Conservation (phyloP, 2,888 invertebrate species). For the Anoplius nigerrimus region DNA sequence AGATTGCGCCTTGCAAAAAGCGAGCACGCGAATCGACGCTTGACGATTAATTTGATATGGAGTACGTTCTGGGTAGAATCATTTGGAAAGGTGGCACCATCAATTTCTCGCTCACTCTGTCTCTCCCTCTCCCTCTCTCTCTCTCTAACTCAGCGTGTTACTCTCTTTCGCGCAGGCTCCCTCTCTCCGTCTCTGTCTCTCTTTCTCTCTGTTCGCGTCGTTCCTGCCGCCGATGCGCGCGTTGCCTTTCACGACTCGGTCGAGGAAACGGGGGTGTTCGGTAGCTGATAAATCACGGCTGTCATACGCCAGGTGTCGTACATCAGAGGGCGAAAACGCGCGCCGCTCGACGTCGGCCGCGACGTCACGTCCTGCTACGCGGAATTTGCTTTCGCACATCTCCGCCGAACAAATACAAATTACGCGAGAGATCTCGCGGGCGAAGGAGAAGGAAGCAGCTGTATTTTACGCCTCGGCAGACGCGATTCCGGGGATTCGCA, state of each 20-base stretch:
- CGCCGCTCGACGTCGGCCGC: constrained; percentile 40
- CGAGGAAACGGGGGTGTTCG: constrained; percentile 41
- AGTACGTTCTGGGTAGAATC: no score
- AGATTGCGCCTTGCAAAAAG: no score
- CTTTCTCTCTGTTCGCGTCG: not conserved
- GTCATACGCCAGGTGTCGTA: constrained; percentile 61
- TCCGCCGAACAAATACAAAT: constrained; percentile 59
- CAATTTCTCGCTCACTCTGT: not conserved
- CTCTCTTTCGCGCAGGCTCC: not conserved
- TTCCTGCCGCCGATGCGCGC: not conserved
- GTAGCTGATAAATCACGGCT: constrained; percentile 64
- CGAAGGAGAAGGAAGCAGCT: constrained; percentile 13
- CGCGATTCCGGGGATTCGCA: constrained; percentile 59
- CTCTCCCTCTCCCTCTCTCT: not conserved
- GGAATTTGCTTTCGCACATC: constrained; percentile 53
- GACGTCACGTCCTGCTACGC: constrained; percentile 43
- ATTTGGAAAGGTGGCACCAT: not conserved
- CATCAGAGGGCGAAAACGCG: constrained; percentile 54
- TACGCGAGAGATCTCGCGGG: constrained; percentile 51
- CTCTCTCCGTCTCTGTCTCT: not conserved
- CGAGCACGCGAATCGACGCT: no score
- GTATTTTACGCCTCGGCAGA: constrained; percentile 58
- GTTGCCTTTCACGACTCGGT: constrained; percentile 29
- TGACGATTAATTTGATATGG: no score
- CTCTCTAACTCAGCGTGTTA: not conserved